Percentiles rank a stretch among this genome's conserved stretches.
Evolutionary conservation across 2,888 invertebrate species (phyloP).

Genomic region (Physocephala rufipes): DNA sequence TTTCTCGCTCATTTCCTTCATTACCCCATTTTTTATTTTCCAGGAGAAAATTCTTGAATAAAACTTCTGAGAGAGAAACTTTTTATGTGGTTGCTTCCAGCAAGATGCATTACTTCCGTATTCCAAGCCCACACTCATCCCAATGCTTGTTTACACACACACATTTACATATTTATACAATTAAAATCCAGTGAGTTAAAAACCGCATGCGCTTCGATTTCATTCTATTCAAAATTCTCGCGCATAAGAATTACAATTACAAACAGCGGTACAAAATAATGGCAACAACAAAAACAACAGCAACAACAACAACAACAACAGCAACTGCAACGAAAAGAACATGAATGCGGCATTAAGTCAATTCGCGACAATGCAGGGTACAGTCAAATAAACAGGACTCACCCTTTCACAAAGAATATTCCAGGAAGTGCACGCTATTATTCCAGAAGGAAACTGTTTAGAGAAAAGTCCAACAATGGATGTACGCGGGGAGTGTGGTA

Average conservation of each 20-base stretch:
- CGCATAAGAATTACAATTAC: not conserved
- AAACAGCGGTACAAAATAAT: too few species aligned
- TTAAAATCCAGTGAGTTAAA: not conserved
- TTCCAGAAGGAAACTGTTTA: not conserved
- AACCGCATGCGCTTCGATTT: slow-evolving; percentile 19
- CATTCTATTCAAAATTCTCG: slow-evolving; percentile 28
- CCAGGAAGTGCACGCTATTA: not conserved
- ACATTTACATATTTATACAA: too few species aligned
- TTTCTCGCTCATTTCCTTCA: too few species aligned
- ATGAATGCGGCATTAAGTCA: slow-evolving; percentile 29
- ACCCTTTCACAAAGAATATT: slow-evolving; percentile 15
- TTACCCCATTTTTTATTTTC: too few species aligned
- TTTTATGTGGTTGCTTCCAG: too few species aligned
- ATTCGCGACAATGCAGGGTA: slow-evolving; percentile 18
- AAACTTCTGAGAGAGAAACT: too few species aligned
- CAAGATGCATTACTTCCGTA: too few species aligned
- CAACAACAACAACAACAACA: not conserved
- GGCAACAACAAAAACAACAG: not conserved
- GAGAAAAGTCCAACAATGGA: not conserved
- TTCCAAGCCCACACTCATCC: not conserved
- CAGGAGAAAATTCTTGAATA: too few species aligned
- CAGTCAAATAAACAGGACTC: not conserved
- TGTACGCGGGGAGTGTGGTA: too few species aligned
- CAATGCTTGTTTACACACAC: slow-evolving; percentile 3
- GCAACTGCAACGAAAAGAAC: not conserved